Evolutionary conservation across 2,113 vertebrate genomes (phyloP).

Genomic region (Pagrus major): DNA sequence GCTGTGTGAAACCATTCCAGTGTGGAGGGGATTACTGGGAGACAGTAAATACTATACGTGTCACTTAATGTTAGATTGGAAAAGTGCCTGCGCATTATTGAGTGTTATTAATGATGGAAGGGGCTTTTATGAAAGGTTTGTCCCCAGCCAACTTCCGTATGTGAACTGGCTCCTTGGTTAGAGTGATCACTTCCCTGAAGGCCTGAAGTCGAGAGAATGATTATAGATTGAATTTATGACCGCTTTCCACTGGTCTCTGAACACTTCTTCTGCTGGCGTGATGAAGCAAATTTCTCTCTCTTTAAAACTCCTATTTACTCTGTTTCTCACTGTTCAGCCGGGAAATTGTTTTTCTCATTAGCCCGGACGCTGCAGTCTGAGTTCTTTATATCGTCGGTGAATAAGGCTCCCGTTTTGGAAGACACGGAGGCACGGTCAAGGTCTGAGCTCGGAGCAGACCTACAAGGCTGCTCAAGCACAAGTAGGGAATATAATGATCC

Average conservation of each 20-base stretch:
- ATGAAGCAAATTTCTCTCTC: constrained; percentile 48
- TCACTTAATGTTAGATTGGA: constrained; percentile 32
- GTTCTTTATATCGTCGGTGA: constrained; percentile 47
- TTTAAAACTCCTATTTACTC: constrained; percentile 63
- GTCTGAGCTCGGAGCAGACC: constrained; percentile 39
- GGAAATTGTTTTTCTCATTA: constrained; percentile 76
- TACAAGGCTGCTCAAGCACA: constrained; percentile 57
- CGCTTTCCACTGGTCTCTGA: constrained; percentile 50
- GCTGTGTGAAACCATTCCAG: constrained; percentile 39
- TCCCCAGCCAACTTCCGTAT: constrained; percentile 18
- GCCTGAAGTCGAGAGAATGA: constrained; percentile 57
- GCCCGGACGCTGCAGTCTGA: constrained; percentile 35
- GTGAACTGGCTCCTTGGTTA: constrained; percentile 33
- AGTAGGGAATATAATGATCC: constrained; percentile 59
- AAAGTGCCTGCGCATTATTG: constrained; percentile 46
- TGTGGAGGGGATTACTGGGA: not conserved
- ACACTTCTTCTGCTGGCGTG: constrained; percentile 34
- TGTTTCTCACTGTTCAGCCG: constrained; percentile 53
- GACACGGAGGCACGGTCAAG: constrained; percentile 34
- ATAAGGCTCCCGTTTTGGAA: constrained; percentile 21
- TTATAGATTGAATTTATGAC: constrained; percentile 66
- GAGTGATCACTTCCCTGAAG: constrained; percentile 64
- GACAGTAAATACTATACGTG: constrained; percentile 40
- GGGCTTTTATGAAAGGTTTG: constrained; percentile 29
- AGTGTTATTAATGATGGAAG: constrained; percentile 52